phyloP scores from a whole-genome alignment of 2,113 vertebrate genomes.

The Hippoglossus stenolepis region DNA sequence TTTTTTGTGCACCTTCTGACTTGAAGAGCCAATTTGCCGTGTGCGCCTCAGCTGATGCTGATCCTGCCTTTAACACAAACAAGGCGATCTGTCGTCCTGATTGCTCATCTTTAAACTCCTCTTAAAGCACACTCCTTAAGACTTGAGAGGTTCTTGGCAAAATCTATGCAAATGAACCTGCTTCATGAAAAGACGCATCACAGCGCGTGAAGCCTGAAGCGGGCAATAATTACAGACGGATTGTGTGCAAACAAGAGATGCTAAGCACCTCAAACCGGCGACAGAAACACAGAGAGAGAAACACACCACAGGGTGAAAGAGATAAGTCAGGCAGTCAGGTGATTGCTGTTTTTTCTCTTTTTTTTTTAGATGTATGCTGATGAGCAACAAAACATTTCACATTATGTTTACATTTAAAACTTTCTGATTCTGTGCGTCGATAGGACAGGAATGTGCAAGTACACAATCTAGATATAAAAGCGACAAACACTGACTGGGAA shows the following conservation, averaged over 20 bases:
- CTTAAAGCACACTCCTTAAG: conserved; percentile 61
- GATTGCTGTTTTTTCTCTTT: conserved; percentile 46
- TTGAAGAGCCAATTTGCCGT: conserved; percentile 54
- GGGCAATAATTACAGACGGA: conserved; percentile 78
- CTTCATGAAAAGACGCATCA: conserved; percentile 65
- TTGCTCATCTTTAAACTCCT: conserved; percentile 66
- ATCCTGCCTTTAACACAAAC: conserved; percentile 63
- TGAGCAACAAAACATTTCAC: conserved; percentile 38
- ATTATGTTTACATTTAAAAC: conserved; percentile 38
- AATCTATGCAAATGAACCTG: conserved; percentile 77
- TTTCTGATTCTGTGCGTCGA: conserved; percentile 6
- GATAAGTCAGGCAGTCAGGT: conserved; percentile 46
- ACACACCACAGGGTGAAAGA: conserved; percentile 23
- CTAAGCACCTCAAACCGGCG: conserved; percentile 74
- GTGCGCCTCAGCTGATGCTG: conserved; percentile 36
- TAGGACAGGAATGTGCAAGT: not conserved
- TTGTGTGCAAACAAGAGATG: conserved; percentile 84
- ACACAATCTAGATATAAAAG: not conserved
- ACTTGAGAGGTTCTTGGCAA: conserved; percentile 59
- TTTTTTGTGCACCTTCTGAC: conserved; percentile 28
- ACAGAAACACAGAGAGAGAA: conserved; percentile 41
- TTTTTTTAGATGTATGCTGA: conserved; percentile 13
- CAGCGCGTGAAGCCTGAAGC: conserved; percentile 53
- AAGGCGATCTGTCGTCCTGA: conserved; percentile 57
- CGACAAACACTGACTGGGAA: not conserved